phyloP scores from a whole-genome alignment of 1,140 invertebrate species.

The Steinernema khuongi region DNA sequence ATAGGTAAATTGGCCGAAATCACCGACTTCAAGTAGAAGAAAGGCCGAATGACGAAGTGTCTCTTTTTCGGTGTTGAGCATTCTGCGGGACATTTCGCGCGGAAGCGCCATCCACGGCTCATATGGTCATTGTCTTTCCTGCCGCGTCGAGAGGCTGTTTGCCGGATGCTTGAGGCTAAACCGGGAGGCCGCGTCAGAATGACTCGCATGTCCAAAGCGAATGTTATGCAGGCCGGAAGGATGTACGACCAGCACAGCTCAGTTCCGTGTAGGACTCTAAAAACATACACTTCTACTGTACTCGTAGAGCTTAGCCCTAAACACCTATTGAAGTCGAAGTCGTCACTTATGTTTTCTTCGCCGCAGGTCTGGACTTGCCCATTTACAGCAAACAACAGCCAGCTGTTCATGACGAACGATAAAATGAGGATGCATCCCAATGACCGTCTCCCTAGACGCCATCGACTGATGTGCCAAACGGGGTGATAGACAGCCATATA shows the following conservation, averaged over 20 bases:
- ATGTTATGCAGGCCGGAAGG: constrained; percentile 36
- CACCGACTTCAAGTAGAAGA: neutral
- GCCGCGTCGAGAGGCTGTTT: neutral
- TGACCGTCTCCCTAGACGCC: constrained; percentile 26
- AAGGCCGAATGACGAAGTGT: neutral
- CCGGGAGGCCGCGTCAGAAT: constrained; percentile 35
- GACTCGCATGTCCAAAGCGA: constrained; percentile 34
- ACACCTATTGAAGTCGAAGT: constrained; percentile 20
- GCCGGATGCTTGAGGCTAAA: constrained; percentile 18
- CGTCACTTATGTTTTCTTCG: constrained; percentile 16
- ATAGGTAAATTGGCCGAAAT: neutral
- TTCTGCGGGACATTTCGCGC: too few relatives aligned
- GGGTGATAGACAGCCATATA: constrained; percentile 45
- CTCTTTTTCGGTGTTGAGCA: neutral
- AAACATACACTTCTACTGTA: neutral
- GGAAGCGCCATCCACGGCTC: neutral
- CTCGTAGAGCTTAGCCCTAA: neutral
- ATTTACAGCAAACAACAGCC: constrained; percentile 33
- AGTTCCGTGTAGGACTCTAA: constrained; percentile 29
- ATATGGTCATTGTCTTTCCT: neutral
- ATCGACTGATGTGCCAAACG: constrained; percentile 40
- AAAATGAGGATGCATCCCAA: constrained; percentile 29
- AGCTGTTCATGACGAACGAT: constrained; percentile 27
- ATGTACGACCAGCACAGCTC: constrained; percentile 41
- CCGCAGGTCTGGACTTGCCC: constrained; percentile 26